Evolutionary conservation across 2,113 vertebrate genomes (phyloP).

Genomic region (Haplochromis burtoni): DNA sequence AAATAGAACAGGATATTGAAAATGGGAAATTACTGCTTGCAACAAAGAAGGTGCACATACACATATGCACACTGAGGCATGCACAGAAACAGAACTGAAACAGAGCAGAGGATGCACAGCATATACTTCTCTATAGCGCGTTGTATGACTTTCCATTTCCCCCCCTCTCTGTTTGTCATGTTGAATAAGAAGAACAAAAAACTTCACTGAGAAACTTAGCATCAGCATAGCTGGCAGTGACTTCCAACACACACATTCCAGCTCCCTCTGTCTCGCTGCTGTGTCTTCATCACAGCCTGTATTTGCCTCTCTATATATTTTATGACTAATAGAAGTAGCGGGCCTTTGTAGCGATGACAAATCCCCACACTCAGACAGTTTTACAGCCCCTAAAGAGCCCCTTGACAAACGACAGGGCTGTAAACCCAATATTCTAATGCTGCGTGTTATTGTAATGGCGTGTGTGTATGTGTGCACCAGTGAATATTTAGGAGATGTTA

Average conservation of each 20-base stretch:
- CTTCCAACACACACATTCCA: not conserved
- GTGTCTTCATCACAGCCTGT: constrained; percentile 67
- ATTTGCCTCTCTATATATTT: constrained; percentile 81
- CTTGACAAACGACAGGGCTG: constrained; percentile 75
- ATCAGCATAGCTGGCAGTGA: not conserved
- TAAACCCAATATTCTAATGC: constrained; percentile 88
- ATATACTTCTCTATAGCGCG: not conserved
- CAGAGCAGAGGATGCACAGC: not conserved
- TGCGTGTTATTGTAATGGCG: constrained; percentile 78
- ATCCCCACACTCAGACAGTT: constrained; percentile 83
- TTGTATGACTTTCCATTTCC: not conserved
- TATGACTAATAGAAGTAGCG: constrained; percentile 85
- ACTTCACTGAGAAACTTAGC: constrained; percentile 8
- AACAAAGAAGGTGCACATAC: constrained; percentile 20
- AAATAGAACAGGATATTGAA: constrained; percentile 53
- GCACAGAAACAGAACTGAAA: not conserved
- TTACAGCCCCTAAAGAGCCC: constrained; percentile 92
- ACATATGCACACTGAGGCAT: not conserved
- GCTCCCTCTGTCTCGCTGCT: constrained; percentile 9
- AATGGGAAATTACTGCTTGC: constrained; percentile 45
- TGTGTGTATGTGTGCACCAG: constrained; percentile 9
- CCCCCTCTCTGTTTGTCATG: not conserved
- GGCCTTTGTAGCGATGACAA: constrained; percentile 84
- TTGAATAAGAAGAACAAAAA: not conserved
- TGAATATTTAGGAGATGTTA: constrained; percentile 78